These are phyloP conservation scores for Zosterops hypoxanthus DNA, from an alignment of 2,113 vertebrate genomes.

Conservation along the genomic window DNA sequence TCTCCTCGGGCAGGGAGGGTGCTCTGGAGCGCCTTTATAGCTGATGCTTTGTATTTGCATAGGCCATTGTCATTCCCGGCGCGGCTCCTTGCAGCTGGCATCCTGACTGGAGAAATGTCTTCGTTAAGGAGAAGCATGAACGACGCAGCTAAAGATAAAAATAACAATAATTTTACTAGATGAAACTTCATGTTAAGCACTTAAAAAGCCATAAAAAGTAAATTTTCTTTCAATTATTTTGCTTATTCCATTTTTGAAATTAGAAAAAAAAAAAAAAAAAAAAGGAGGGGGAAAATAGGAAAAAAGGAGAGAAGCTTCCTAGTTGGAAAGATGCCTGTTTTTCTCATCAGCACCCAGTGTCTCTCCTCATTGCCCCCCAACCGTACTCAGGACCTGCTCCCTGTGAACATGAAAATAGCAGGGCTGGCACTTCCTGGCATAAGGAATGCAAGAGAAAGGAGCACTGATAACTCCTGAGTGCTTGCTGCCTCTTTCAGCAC, in stretches of 20 bases:
- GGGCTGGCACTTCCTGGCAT: neutral
- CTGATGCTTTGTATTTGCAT: conserved; percentile 43
- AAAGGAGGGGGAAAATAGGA: fast-evolving
- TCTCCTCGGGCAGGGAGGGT: neutral
- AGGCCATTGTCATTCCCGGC: conserved; percentile 65
- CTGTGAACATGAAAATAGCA: neutral
- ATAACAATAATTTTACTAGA: conserved; percentile 68
- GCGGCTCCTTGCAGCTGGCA: conserved; percentile 66
- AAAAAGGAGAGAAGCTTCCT: neutral
- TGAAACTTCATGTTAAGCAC: conserved; percentile 71
- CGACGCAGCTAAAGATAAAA: conserved; percentile 62
- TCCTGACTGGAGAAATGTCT: conserved; percentile 54
- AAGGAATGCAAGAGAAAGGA: neutral
- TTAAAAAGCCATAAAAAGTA: conserved; percentile 72
- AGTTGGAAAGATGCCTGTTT: neutral
- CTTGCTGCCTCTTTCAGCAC: neutral
- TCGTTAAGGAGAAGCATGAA: conserved; percentile 56
- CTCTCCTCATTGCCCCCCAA: neutral
- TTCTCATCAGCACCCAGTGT: neutral
- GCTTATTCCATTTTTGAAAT: conserved; percentile 34
- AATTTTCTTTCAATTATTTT: conserved; percentile 71
- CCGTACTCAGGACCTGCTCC: neutral
- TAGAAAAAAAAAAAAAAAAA: neutral
- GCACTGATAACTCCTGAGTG: neutral
- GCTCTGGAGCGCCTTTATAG: neutral